Conservation (phyloP, 1,140 invertebrate genomes). For the Magallana angulata region DNA sequence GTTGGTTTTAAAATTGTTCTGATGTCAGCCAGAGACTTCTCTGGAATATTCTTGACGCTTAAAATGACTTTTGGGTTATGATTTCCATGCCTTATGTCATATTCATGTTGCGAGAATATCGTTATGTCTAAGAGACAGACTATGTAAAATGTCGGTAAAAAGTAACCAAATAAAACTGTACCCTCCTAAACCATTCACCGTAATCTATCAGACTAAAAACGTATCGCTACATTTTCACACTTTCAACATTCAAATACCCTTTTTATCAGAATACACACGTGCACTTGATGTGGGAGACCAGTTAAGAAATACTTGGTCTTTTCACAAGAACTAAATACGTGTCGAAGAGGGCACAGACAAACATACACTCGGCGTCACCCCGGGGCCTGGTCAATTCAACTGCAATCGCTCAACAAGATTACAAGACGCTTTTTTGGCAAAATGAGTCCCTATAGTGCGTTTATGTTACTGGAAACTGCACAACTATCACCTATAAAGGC, state of each 20-base stretch:
- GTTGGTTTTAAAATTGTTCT: too few relatives aligned
- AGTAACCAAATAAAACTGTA: neutral
- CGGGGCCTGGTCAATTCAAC: neutral
- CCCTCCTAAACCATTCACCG: neutral
- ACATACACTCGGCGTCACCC: neutral
- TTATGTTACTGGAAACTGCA: neutral
- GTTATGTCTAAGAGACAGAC: neutral
- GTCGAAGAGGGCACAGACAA: neutral
- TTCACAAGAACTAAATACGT: neutral
- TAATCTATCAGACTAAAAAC: neutral
- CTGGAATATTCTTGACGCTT: too few relatives aligned
- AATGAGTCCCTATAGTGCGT: neutral
- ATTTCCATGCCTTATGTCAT: too few relatives aligned
- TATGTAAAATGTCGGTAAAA: neutral
- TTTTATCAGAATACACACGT: neutral
- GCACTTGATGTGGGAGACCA: neutral
- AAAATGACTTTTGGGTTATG: too few relatives aligned
- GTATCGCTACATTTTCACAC: neutral
- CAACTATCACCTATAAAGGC: neutral
- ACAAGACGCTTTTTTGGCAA: neutral
- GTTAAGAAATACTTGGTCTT: neutral
- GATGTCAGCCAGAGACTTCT: too few relatives aligned
- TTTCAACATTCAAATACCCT: neutral
- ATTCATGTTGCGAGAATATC: neutral
- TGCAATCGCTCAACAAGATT: neutral